Base-by-base conservation (phyloP, 2,113 vertebrate species). In the Urocolius indicus region DNA sequence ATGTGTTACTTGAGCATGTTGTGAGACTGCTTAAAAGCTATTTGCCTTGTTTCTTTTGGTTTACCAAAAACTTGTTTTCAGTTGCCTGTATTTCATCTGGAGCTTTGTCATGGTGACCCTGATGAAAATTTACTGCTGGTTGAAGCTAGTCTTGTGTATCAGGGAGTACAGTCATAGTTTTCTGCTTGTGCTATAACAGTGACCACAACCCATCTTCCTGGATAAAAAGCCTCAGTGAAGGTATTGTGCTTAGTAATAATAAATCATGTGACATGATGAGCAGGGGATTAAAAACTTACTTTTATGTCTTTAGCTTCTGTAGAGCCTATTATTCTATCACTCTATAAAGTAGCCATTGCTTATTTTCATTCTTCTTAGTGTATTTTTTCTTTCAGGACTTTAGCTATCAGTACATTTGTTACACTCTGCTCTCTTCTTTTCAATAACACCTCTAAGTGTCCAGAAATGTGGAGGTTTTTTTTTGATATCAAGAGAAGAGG, bases 321-420 rank as follows among this genome's bases (percentile, higher is more conserved):
- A 41, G 73, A 59, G n/a, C 4, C 13, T 83, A 9, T 69, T 86
- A 19, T 68, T 87, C 34, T 90, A 34, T 83, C 90, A 61, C 32
- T 71, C 7, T 66, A 2, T 52, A 72, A 82, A 72, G 61, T 22
- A 83, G 26, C 8, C 2, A 5, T 55, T 67, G 29, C 34, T 74
- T 92, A 51, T 76, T 90, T 77, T 6, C 61, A 16, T 74, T 75
- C 18, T 72, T 81, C 68, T 61, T 26, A 46, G 57, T 48, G 61
- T 67, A 19, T 75, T 87, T 94, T 94, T 93, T 88, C 46, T 86
- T 66, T 72, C n/a, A 51, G 48, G 32, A 7, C 81, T 95, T 87
- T 93, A 78, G 27, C 24, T 92, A 29, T 86, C 23, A 19, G 38
- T 63, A 19, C 34, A 15, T 81, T 67, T 84, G 15, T 81, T 89